Evolutionary conservation across 2,113 vertebrate species (phyloP).

Genomic region (Quiscalus mexicanus): DNA sequence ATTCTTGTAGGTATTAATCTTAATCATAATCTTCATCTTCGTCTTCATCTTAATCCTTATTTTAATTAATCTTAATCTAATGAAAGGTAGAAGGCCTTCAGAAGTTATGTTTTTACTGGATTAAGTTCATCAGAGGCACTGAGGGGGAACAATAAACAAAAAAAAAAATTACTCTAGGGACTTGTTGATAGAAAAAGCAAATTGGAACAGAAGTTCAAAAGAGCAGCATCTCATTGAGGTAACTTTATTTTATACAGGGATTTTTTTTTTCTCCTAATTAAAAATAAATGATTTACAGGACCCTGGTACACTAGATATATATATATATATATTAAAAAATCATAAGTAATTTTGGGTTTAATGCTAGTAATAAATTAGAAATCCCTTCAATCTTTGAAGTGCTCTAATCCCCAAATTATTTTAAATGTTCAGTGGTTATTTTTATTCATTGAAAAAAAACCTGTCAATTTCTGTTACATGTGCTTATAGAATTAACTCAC

Average conservation of each 20-base stretch:
- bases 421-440: background rate
- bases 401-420: background rate
- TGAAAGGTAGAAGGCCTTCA: background rate
- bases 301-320: background rate
- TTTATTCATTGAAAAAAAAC: background rate
- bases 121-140: background rate
- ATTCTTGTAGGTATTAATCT: background rate
- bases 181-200: background rate
- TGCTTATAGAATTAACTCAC: background rate
- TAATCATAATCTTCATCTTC: background rate
- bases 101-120: background rate
- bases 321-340: background rate
- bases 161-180: background rate
- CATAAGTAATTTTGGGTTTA: background rate
- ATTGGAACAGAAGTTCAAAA: background rate
- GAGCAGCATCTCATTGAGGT: background rate
- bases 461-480: background rate
- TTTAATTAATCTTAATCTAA: background rate
- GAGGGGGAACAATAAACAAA: background rate
- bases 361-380: background rate
- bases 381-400: background rate
- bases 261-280: background rate
- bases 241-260: background rate
- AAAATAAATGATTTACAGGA: background rate
- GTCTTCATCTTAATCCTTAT: background rate